Evolutionary conservation across 2,113 vertebrate genomes (phyloP).

Genomic region (Excalfactoria chinensis): DNA sequence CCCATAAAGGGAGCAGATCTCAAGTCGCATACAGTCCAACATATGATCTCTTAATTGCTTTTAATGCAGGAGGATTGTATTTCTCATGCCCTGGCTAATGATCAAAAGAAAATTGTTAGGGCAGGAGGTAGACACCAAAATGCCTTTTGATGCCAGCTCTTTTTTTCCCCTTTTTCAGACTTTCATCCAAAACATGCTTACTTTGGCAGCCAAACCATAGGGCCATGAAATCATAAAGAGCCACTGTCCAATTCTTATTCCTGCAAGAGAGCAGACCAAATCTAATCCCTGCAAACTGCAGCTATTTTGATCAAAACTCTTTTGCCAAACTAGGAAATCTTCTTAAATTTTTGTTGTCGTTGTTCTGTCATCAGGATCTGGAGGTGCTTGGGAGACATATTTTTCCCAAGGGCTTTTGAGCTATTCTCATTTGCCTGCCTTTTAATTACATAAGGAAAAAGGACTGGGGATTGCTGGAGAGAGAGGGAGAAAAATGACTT

Average conservation of each 20-base stretch:
- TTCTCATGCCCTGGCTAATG: slow-evolving; percentile 32
- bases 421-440: neutral
- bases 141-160: slow-evolving; percentile 28
- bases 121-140: slow-evolving; percentile 49
- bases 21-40: neutral
- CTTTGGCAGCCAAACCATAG: slow-evolving; percentile 55
- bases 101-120: slow-evolving; percentile 59
- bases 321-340: neutral
- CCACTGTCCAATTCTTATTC: slow-evolving; percentile 55
- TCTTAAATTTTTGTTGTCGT: neutral
- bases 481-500: neutral
- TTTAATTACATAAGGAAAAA: neutral
- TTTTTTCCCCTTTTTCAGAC: slow-evolving; percentile 29
- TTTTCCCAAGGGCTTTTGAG: neutral
- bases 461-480: neutral
- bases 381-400: neutral
- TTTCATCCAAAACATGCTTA: slow-evolving; percentile 71
- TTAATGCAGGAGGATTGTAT: slow-evolving; percentile 9
- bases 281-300: slow-evolving; percentile 37
- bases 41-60: slow-evolving; percentile 20
- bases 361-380: neutral
- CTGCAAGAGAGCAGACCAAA: slow-evolving; percentile 54
- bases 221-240: slow-evolving; percentile 59
- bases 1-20: slow-evolving; percentile 24
- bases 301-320: slow-evolving; percentile 32